Evolutionary conservation across 2,888 invertebrate genomes (phyloP), one percentile per base, ranked within the genome.

Genomic region (Acanthococcus lagerstroemiae): DNA sequence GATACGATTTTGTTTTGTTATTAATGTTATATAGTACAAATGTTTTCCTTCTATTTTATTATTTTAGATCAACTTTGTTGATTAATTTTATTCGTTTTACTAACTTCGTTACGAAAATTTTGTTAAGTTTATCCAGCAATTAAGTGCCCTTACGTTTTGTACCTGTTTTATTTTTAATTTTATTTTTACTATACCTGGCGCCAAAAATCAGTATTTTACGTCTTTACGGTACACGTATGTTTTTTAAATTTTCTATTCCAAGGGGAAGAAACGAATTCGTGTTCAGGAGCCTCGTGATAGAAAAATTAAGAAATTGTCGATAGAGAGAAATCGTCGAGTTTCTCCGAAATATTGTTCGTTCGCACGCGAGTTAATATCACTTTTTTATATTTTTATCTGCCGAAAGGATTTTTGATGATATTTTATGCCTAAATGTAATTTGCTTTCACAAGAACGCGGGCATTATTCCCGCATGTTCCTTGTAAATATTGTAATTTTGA

Each of bases 121-220:
- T 60, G 58, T 60, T 60, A 46, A 17, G 21, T 55, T 15, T 60
- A 21, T 52, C 26, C 24, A 45, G 25, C 26, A 48, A 48, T 24
- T 24, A 60, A 60, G 60, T 60, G 60, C 46, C 60, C 60, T 60
- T 60, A 60, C 27, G 12, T 60, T 60, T 60, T 48, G 60, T 60
- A 60, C 48, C 48, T 60, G 21, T 48, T 60, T 60, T 48, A 45
- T 45, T 45, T n/a, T n/a, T 46, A 17, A 24, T 45, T 46, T 46
- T 24, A 25, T 26, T 26, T 26, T 25, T 27, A 60, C 46, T 45
- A 37, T 58, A 48, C 24, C 15, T 19, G 24, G 44, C 5, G 27
- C 17, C 15, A 27, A 60, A 46, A 15, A 45, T 5, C 6, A 45
- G 4, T 4, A 45, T 17, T 17, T 17, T 17, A 45, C 4, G 46